These are phyloP conservation scores for Drosophila anceps DNA, from an alignment of 2,888 invertebrate genomes.

Conservation along the genomic window DNA sequence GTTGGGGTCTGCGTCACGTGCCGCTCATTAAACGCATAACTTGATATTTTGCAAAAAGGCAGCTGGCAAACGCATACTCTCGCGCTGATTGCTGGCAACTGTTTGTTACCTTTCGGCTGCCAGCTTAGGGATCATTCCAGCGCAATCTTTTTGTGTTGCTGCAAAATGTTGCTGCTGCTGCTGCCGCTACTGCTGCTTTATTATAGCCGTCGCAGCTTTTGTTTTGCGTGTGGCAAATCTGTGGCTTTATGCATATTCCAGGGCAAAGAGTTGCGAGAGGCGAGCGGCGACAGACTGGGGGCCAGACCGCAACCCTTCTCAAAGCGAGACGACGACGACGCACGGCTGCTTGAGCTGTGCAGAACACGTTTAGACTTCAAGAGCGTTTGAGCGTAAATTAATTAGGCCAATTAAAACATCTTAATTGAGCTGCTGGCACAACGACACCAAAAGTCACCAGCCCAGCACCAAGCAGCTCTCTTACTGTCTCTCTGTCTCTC, in stretches of 20 bases:
- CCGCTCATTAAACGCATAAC: constrained; percentile 82
- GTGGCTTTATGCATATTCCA: constrained; percentile 75
- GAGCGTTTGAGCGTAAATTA: constrained; percentile 84
- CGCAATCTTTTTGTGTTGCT: not conserved
- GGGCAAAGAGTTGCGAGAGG: constrained; percentile 3
- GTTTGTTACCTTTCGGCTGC: constrained; percentile 34
- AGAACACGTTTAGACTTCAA: constrained; percentile 79
- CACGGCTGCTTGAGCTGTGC: constrained; percentile 54
- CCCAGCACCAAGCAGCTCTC: constrained; percentile 24
- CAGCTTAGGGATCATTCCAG: not conserved
- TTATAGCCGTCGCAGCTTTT: constrained; percentile 55
- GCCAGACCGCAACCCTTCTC: constrained; percentile 63
- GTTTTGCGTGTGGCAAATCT: constrained; percentile 69
- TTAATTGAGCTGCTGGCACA: constrained; percentile 84
- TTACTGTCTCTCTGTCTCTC: constrained; percentile 1
- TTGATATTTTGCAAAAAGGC: constrained; percentile 73
- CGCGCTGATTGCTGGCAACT: constrained; percentile 44
- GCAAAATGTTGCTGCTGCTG: constrained; percentile 22
- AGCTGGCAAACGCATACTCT: constrained; percentile 28
- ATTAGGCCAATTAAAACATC: constrained; percentile 85
- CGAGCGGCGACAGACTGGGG: not conserved
- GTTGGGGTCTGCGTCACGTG: constrained; percentile 67
- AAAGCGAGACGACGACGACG: constrained; percentile 25
- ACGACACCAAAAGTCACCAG: constrained; percentile 47
- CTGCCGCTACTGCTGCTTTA: constrained; percentile 65